These are phyloP conservation scores for Babylonia areolata DNA, from an alignment of 1,140 invertebrate genomes.

Conservation along the genomic window DNA sequence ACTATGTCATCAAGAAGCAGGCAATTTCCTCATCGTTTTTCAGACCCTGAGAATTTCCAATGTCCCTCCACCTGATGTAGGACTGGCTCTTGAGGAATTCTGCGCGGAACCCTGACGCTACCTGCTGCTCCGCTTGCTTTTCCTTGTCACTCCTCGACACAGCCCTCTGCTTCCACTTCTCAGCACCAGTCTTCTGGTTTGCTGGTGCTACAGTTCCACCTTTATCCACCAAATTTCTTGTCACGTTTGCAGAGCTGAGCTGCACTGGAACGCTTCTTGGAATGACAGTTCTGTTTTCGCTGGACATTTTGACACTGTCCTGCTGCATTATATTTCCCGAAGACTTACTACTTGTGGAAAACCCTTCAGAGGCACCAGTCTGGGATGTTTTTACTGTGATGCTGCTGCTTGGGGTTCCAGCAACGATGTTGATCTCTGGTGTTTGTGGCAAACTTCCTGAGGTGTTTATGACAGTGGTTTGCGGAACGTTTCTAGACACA, in stretches of 20 bases:
- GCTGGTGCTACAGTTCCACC: background rate
- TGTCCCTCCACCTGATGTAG: background rate
- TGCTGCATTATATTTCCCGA: background rate
- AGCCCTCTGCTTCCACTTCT: background rate
- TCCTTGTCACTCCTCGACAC: background rate
- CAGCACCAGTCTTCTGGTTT: background rate
- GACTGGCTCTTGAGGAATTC: conserved; percentile 8
- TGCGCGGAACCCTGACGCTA: background rate
- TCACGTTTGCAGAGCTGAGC: background rate
- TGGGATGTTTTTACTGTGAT: background rate
- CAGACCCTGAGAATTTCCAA: background rate
- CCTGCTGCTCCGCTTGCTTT: background rate
- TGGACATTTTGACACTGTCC: background rate
- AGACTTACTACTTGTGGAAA: background rate
- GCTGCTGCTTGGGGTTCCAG: background rate
- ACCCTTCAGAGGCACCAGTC: background rate
- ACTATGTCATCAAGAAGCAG: conserved; percentile 13
- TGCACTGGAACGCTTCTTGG: background rate
- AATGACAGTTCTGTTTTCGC: background rate
- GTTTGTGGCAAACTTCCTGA: background rate
- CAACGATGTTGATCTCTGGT: background rate
- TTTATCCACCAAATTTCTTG: background rate
- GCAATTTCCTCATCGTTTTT: conserved; percentile 7
- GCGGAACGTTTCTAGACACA: background rate
- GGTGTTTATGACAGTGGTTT: background rate